Evolutionary conservation across 2,113 vertebrate species (phyloP).

Genomic region (Malurus alboscapulatus): DNA sequence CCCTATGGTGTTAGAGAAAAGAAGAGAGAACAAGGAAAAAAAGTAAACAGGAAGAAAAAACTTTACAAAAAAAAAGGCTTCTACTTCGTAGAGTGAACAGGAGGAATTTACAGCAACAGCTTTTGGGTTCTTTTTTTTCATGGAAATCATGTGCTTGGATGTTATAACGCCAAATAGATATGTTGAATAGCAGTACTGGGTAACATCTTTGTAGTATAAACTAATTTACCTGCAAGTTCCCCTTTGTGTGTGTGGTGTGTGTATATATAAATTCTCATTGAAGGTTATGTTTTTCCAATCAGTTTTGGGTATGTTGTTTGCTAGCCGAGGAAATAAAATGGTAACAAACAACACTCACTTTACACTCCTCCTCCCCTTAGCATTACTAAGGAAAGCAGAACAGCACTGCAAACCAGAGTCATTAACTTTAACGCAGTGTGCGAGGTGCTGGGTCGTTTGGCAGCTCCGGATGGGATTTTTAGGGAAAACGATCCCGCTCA

Average conservation of each 20-base stretch:
- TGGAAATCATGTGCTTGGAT: neutral
- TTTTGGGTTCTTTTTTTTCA: neutral
- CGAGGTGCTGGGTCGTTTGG: neutral
- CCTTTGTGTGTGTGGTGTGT: neutral
- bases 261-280: neutral
- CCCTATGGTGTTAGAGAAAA: neutral
- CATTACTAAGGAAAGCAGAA: neutral
- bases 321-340: neutral
- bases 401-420: neutral
- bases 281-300: neutral
- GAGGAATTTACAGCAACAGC: neutral
- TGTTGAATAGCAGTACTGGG: neutral
- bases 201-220: neutral
- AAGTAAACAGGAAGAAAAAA: neutral
- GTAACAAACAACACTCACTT: neutral
- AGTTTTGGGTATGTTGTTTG: neutral
- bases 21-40: neutral
- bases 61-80: neutral
- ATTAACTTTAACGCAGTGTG: rapidly evolving
- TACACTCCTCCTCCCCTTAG: neutral
- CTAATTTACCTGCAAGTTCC: neutral
- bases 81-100: neutral
- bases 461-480: neutral
- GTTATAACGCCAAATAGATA: neutral
- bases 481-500: rapidly evolving